Evolutionary conservation across 2,797 vertebrate species (phyloP).

Genomic region (Capromys pilorides): DNA sequence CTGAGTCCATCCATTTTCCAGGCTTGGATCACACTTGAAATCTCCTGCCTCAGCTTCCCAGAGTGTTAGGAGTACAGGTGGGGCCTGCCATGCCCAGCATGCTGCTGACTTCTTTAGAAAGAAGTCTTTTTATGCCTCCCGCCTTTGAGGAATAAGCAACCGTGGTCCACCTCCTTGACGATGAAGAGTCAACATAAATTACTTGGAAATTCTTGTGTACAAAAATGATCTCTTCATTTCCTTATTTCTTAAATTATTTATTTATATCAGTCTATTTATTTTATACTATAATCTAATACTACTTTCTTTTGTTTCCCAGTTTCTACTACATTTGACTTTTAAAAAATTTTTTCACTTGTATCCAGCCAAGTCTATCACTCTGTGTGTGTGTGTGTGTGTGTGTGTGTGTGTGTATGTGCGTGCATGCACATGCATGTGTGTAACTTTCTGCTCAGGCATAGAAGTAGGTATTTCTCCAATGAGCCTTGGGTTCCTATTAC

Average conservation of each 20-base stretch:
- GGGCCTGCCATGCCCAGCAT: not conserved
- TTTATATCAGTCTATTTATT: not conserved
- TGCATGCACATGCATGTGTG: not conserved
- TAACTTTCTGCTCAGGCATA: not conserved
- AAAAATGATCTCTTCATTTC: not conserved
- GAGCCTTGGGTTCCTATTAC: not conserved
- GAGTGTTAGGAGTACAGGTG: not conserved
- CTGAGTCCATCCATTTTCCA: not conserved
- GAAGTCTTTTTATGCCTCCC: no score
- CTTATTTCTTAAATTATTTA: not conserved
- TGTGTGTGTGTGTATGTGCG: not conserved
- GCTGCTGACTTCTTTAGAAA: not conserved
- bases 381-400: not conserved
- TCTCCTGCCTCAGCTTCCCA: not conserved
- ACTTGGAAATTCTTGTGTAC: not conserved
- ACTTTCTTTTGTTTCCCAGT: not conserved
- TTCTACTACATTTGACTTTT: not conserved
- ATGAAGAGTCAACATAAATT: not conserved
- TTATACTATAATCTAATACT: not conserved
- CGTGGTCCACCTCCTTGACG: not conserved
- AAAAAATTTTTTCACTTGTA: not conserved
- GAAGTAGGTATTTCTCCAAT: conserved; percentile 3
- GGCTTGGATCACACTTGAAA: not conserved
- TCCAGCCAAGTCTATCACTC: not conserved
- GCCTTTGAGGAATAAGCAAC: not conserved